These are phyloP conservation scores for Elephas maximus DNA, from an alignment of 2,113 vertebrate genomes.

Conservation along the genomic window DNA sequence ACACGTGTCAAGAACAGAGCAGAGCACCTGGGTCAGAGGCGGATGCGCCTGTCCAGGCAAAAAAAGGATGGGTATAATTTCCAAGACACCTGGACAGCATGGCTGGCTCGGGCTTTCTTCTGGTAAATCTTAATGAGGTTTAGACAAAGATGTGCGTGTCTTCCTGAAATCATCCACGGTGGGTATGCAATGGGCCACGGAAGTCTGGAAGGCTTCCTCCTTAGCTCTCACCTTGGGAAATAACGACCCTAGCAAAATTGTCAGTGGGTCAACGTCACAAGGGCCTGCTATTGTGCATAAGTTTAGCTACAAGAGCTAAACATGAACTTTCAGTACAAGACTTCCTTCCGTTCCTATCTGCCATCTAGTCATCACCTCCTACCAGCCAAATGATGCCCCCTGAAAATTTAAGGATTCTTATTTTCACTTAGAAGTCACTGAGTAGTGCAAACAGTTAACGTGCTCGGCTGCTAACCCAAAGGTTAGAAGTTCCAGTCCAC, in stretches of 20 bases:
- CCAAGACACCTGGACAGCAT: fast-evolving
- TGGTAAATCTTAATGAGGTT: fast-evolving
- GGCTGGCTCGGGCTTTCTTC: neutral
- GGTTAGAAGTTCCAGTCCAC: neutral
- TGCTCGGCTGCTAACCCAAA: neutral
- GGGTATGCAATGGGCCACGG: neutral
- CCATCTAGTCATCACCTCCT: neutral
- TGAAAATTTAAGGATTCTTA: neutral
- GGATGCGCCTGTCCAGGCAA: neutral
- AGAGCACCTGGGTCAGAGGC: neutral
- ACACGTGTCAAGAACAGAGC: neutral
- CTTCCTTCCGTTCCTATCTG: neutral
- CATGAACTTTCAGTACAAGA: neutral
- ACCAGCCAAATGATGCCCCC: neutral
- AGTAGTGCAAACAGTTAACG: too few species aligned
- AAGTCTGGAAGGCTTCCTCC: neutral
- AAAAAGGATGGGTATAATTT: fast-evolving
- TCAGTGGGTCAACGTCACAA: neutral
- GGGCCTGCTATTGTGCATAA: neutral
- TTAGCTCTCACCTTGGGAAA: neutral
- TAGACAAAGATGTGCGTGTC: fast-evolving
- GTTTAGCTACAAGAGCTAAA: neutral
- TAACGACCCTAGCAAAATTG: neutral
- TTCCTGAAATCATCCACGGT: fast-evolving
- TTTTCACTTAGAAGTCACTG: neutral